phyloP scores from a whole-genome alignment of 2,797 vertebrate genomes.

The Threskiornis aethiopicus region DNA sequence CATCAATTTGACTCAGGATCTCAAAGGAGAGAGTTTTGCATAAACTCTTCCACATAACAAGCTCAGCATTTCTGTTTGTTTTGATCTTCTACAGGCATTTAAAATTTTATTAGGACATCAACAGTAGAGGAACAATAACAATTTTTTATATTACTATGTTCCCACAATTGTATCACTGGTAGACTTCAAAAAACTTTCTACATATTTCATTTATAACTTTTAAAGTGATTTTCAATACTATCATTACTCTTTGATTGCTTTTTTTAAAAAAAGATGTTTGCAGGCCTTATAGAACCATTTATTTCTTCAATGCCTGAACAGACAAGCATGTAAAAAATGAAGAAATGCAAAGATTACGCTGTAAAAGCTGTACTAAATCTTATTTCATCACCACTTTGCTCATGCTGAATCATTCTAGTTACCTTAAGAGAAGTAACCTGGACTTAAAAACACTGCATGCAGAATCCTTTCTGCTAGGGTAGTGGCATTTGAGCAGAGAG shows the following conservation, averaged over 20 bases:
- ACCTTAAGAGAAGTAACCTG: neutral
- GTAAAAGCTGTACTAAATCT: neutral
- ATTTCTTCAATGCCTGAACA: neutral
- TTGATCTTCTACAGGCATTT: constrained; percentile 28
- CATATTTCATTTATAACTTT: neutral
- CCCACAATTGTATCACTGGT: neutral
- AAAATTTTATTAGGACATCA: constrained; percentile 13
- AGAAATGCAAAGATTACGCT: neutral
- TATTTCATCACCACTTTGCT: neutral
- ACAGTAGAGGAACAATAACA: neutral
- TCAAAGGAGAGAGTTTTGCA: neutral
- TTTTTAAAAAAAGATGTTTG: neutral
- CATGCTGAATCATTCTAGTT: neutral
- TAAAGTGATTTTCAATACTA: neutral
- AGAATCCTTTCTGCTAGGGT: neutral
- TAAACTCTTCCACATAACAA: constrained; percentile 16
- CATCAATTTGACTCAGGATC: neutral
- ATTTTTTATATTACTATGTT: neutral
- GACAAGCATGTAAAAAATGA: neutral
- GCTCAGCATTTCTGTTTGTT: neutral
- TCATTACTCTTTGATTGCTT: neutral
- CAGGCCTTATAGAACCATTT: neutral
- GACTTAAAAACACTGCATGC: neutral
- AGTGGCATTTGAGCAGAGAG: neutral
- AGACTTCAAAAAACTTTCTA: neutral